phyloP scores from a whole-genome alignment of 1,140 invertebrate genomes.

The Ladona fulva region DNA sequence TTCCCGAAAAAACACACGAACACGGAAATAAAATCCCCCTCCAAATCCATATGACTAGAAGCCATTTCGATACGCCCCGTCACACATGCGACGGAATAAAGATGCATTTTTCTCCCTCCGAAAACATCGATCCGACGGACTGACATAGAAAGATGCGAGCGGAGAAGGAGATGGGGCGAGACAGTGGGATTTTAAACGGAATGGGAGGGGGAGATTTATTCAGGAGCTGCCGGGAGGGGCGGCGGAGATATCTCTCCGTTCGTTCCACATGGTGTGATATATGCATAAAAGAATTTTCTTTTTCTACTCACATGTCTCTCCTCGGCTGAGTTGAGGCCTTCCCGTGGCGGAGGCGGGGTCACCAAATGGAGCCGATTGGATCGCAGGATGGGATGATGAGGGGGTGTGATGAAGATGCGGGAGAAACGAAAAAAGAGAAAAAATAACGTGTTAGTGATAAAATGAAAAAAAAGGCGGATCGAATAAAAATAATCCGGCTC shows the following conservation, averaged over 20 bases:
- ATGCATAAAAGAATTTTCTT: too few species aligned
- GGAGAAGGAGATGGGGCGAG: background rate
- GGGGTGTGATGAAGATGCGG: background rate
- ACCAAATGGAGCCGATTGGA: background rate
- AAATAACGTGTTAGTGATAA: background rate
- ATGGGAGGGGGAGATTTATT: background rate
- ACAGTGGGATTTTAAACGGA: background rate
- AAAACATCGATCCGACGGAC: background rate
- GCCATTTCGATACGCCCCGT: background rate
- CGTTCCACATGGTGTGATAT: too few species aligned
- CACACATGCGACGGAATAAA: background rate
- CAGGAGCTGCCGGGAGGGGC: too few species aligned
- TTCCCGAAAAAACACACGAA: too few species aligned
- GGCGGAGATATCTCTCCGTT: too few species aligned
- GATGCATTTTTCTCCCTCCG: background rate
- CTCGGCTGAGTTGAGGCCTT: slow-evolving; percentile 11
- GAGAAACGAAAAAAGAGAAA: slow-evolving; percentile 11
- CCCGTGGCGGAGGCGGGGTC: background rate
- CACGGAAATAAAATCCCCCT: too few species aligned
- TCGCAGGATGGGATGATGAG: background rate
- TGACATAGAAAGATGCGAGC: background rate
- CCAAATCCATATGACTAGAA: background rate
- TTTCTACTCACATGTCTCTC: slow-evolving; percentile 15
- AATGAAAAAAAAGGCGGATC: too few species aligned
- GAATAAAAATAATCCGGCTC: too few species aligned